Evolutionary conservation across 2,113 vertebrate genomes (phyloP).

Genomic region (Solea solea): DNA sequence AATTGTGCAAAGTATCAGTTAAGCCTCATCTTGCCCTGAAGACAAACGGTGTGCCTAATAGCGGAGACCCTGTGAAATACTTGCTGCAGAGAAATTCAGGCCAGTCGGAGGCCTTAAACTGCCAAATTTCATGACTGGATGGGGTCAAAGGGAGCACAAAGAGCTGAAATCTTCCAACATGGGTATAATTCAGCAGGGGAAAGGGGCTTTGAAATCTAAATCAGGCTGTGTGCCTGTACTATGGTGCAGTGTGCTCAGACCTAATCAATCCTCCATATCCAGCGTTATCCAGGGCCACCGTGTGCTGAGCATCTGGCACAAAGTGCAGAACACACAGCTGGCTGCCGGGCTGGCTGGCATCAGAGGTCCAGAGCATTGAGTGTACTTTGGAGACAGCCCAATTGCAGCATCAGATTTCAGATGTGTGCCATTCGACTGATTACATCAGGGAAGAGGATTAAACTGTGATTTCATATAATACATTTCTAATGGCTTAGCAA

Average conservation of each 20-base stretch:
- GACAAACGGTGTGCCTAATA: background rate
- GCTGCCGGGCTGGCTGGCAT: conserved; percentile 43
- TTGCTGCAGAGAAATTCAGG: background rate
- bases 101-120: background rate
- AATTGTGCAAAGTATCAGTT: background rate
- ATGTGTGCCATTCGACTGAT: conserved; percentile 65
- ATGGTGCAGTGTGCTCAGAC: conserved; percentile 18
- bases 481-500: conserved; percentile 54
- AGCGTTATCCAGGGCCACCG: conserved; percentile 38
- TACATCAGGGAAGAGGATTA: conserved; percentile 65
- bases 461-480: conserved; percentile 59
- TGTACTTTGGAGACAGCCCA: conserved; percentile 61
- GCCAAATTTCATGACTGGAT: background rate
- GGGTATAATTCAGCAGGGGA: conserved; percentile 5
- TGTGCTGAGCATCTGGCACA: conserved; percentile 61
- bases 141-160: conserved; percentile 14
- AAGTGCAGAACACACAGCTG: conserved; percentile 53
- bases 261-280: conserved; percentile 51
- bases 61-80: background rate
- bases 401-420: conserved; percentile 56
- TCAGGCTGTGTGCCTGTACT: background rate
- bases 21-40: background rate
- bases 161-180: conserved; percentile 3
- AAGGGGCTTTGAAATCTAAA: background rate
- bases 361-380: conserved; percentile 52